Evolutionary conservation across 1,140 invertebrate species (phyloP).

Genomic region (Grapholita molesta): DNA sequence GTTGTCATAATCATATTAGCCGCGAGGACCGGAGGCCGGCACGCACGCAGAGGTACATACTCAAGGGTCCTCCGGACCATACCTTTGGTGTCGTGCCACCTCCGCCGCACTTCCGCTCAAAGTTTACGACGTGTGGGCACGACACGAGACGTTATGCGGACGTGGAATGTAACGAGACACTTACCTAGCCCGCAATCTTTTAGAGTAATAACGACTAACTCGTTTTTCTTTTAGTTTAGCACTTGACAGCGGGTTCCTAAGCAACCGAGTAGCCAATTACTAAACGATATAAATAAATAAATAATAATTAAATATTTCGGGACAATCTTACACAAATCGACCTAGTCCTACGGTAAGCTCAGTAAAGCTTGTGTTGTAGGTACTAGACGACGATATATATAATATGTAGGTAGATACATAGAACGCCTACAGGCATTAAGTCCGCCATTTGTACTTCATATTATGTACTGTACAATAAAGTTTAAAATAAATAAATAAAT

Average conservation of each 20-base stretch:
- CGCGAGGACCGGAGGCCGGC: constrained; percentile 54
- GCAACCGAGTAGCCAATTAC: neutral
- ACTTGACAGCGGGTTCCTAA: neutral
- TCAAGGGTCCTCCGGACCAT: constrained; percentile 3
- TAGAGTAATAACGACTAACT: constrained; percentile 6
- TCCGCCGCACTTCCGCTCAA: constrained; percentile 18
- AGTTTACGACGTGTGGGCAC: constrained; percentile 29
- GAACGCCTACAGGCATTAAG: too few relatives aligned
- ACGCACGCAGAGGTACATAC: constrained; percentile 49
- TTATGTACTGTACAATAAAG: too few relatives aligned
- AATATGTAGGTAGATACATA: too few relatives aligned
- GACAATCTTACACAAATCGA: too few relatives aligned
- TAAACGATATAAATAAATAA: too few relatives aligned
- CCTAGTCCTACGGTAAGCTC: too few relatives aligned
- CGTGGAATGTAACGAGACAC: constrained; percentile 23
- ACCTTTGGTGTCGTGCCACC: constrained; percentile 25
- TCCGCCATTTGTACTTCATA: too few relatives aligned
- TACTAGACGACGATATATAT: too few relatives aligned
- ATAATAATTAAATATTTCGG: too few relatives aligned
- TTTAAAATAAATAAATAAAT: too few relatives aligned
- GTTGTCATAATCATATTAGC: constrained; percentile 77
- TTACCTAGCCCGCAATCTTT: constrained; percentile 14
- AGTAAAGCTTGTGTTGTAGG: too few relatives aligned
- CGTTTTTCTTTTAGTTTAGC: neutral
- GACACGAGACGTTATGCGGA: constrained; percentile 20